phyloP scores from a whole-genome alignment of 2,113 vertebrate genomes.

The Parus major region DNA sequence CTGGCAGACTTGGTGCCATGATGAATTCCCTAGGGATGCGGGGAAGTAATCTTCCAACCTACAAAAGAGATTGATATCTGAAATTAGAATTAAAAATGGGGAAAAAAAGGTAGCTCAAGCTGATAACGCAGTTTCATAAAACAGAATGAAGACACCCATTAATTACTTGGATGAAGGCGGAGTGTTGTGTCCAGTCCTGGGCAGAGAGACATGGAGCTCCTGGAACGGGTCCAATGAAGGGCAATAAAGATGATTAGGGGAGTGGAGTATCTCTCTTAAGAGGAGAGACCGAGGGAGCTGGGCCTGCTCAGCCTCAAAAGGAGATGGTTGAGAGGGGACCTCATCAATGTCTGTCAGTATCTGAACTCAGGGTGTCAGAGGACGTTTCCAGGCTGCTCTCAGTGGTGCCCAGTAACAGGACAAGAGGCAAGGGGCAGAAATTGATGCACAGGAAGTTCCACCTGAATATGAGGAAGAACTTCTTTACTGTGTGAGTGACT shows the following conservation, averaged over 20 bases:
- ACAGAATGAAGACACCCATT: not conserved
- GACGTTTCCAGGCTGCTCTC: not conserved
- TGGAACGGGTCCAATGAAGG: fast-evolving
- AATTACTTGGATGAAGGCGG: not conserved
- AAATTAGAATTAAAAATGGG: not conserved
- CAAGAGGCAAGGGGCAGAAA: not conserved
- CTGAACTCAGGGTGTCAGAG: not conserved
- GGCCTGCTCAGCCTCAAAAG: not conserved
- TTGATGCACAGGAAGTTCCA: not conserved
- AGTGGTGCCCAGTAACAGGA: fast-evolving
- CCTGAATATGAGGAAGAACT: not conserved
- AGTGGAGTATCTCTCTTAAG: not conserved
- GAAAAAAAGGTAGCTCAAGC: not conserved
- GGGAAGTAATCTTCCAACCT: not conserved
- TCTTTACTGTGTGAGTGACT: not conserved
- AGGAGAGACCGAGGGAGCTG: not conserved
- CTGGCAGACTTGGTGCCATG: not conserved
- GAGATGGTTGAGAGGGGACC: fast-evolving
- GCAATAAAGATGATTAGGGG: fast-evolving
- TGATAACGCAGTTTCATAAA: not conserved
- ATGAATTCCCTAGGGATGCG: not conserved
- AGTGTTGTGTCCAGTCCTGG: not conserved
- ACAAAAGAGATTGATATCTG: not conserved
- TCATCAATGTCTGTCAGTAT: not conserved
- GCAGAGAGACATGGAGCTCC: not conserved